Base-by-base conservation (phyloP, 1,140 invertebrate genomes). In the Zaprionus kolodkinae region DNA sequence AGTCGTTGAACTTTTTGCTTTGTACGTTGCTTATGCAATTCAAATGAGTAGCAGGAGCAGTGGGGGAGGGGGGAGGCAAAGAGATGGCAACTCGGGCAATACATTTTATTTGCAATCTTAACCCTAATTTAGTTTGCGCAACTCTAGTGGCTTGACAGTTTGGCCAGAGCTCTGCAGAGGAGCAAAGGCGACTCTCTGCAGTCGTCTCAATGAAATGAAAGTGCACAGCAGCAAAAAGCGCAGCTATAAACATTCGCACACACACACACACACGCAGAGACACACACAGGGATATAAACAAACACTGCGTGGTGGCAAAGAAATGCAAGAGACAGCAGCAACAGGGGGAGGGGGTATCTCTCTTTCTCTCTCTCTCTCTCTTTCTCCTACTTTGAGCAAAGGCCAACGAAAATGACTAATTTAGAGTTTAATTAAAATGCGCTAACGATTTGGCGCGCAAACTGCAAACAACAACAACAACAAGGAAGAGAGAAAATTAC, bases 101-200 rank as follows among this genome's bases (percentile, higher is more conserved):
- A 84, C 85, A 87, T 87, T 87, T 87, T 87, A 87, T 87, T 89
- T 88, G 84, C 84, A 87, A 87, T 87, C 84, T 87, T 87, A 88
- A 87, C 85, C 84, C 87, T 87, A 87, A 87, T 87, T 87, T 87
- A 87, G 84, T 87, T 71, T 87, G 84, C 78, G 64, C 84, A 70
- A 81, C 80, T 89, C 73, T 54, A 88, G 71, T 74, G 62, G 61
- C 75, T 67, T 67, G 75, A 78, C 75, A 79, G 74, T 68, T 68
- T 73, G 64, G 60, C 52, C 64, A 71, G 40, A 60, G 61, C 33
- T n/a, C 56, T 63, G 48, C 45, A 50, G 67, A n/a, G 21, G 67
- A n/a, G 21, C 30, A 60, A 60, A 60, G 25, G 13, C 59, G 63
- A 65, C 76, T 74, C 48, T 84, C 85, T 83, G 84, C 2, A 21